phyloP scores from a whole-genome alignment of 2,888 invertebrate genomes.

The Netelia virgata region DNA sequence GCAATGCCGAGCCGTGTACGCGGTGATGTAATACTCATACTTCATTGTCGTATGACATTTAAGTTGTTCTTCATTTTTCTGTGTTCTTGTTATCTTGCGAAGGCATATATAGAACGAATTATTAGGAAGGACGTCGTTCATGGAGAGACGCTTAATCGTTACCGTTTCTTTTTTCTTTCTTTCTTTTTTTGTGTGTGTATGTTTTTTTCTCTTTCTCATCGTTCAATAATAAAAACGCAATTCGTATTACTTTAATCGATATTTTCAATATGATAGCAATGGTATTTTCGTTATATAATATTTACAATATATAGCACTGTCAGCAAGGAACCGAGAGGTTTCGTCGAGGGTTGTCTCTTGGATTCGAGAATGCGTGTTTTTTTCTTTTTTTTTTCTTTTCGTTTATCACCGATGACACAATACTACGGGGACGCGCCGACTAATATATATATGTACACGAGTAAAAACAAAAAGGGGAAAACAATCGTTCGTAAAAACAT shows the following conservation, averaged over 20 bases:
- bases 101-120: slow-evolving; percentile 77
- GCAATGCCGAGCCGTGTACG: slow-evolving; percentile 57
- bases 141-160: slow-evolving; percentile 71
- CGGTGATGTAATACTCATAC: slow-evolving; percentile 67
- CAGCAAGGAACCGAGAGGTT: slow-evolving; percentile 79
- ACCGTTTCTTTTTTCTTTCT: slow-evolving; percentile 43
- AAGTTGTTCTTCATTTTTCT: slow-evolving; percentile 64
- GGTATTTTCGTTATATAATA: slow-evolving; percentile 77
- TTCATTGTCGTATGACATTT: slow-evolving; percentile 62
- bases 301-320: slow-evolving; percentile 82
- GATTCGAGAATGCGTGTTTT: slow-evolving; percentile 45
- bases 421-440: not conserved
- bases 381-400: not conserved
- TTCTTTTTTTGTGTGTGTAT: slow-evolving; percentile 1
- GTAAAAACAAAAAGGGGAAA: slow-evolving; percentile 13
- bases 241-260: slow-evolving; percentile 78
- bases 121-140: slow-evolving; percentile 78
- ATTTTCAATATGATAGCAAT: slow-evolving; percentile 78
- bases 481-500: slow-evolving; percentile 56
- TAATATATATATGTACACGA: slow-evolving; percentile 64
- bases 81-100: slow-evolving; percentile 70
- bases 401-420: not conserved
- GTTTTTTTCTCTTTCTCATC: slow-evolving; percentile 24
- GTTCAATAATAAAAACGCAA: slow-evolving; percentile 70
- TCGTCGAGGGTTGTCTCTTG: slow-evolving; percentile 55